phyloP scores from a whole-genome alignment of 37 sponge, comb jelly and placozoan species.

The Aphrocallistes beatrix region DNA sequence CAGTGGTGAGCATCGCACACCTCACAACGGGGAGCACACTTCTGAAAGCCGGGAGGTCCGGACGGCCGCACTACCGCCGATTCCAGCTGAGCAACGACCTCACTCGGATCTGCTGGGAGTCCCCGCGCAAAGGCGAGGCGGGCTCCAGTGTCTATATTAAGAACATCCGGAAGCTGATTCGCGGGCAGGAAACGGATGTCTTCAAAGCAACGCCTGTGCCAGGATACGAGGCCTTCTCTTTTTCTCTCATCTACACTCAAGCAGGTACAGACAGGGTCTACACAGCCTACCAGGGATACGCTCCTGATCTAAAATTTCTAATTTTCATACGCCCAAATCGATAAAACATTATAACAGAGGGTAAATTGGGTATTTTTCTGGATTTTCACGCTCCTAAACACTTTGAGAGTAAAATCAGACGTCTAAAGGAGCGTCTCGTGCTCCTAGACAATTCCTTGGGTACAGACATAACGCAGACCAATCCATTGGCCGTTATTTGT shows the following conservation, averaged over 20 bases:
- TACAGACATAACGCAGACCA: too few species aligned
- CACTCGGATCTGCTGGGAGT: slow-evolving; percentile 60
- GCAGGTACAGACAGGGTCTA: not conserved
- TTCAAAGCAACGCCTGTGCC: slow-evolving; percentile 67
- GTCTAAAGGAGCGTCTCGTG: too few species aligned
- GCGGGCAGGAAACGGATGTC: slow-evolving; percentile 58
- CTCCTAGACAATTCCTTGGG: too few species aligned
- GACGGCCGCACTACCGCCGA: slow-evolving; percentile 58
- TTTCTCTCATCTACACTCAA: slow-evolving; percentile 52
- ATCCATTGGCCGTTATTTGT: too few species aligned
- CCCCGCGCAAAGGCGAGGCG: slow-evolving; percentile 42
- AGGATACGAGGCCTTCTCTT: slow-evolving; percentile 65
- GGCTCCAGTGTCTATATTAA: slow-evolving; percentile 50
- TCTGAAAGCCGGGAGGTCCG: slow-evolving; percentile 63
- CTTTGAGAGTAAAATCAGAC: too few species aligned
- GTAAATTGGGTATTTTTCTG: too few species aligned
- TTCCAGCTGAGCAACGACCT: slow-evolving; percentile 62
- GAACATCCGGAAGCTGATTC: slow-evolving; percentile 53
- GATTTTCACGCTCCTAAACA: too few species aligned
- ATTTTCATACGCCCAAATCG: too few species aligned
- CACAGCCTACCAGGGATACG: too few species aligned
- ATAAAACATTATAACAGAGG: too few species aligned
- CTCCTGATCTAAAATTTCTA: too few species aligned
- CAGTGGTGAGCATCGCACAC: slow-evolving; percentile 23
- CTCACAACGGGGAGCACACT: slow-evolving; percentile 44